Evolutionary conservation across 1,140 invertebrate genomes (phyloP), one percentile per base, ranked within the genome.

Genomic region (Sesamia nonagrioides): DNA sequence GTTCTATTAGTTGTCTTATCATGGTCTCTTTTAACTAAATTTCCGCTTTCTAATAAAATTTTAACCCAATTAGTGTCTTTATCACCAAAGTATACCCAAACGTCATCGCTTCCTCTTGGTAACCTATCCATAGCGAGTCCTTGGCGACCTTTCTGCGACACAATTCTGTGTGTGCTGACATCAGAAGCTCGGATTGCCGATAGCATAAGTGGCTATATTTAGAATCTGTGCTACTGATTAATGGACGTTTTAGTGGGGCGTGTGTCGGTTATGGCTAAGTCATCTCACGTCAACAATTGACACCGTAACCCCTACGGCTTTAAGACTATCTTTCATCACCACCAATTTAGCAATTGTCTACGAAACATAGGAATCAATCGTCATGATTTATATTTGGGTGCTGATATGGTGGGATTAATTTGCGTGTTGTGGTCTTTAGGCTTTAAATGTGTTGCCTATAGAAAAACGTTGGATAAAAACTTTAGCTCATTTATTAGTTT

Each of bases 151-250:
- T 80, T 83, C 82, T 82, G 61, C 61, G 82, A 84, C 85, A 54
- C 80, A 82, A 78, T 83, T 81, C 61, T 72, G 18, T 18, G 11
- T 66, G 17, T 74, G 82, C 88, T 94, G 89, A 94, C 91, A 92
- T 94, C 92, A 93, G 88, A 79, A 82, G 71, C 78, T 73, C 52
- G 84, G 79, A 86, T 88, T 83, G 83, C 72, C 72, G 81, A 89
- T 92, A 90, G 88, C 91, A 92, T 94, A 93, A 94, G 85, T 88
- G 87, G 86, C 91, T 94, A 94, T 94, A 93, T 94, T 94, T 94
- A 94, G 92, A 94, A 94, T 92, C 91, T 85, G 87, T 88, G 89
- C 87, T 71, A 81, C 86, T 90, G 85, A 91, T 92, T 91, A 92
- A 93, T 92, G 86, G 77, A 88, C 83, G 88, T 85, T 86, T 89